Conservation (phyloP, 2,797 vertebrate species). For the Siniperca scherzeri region DNA sequence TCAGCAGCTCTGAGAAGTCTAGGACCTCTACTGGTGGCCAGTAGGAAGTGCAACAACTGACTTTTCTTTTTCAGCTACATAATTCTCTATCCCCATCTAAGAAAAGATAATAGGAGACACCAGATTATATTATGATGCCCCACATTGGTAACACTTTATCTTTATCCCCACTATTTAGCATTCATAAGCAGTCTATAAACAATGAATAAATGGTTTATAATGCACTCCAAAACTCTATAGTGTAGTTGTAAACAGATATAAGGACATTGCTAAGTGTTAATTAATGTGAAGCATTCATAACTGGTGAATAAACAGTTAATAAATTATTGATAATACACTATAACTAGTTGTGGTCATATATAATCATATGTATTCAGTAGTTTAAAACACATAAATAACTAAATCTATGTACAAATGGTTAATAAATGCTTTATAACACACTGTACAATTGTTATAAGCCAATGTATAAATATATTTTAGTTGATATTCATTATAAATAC, state of each 20-base stretch:
- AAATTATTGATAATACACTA: neutral
- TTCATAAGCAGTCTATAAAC: neutral
- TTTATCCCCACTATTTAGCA: neutral
- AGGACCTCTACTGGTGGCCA: constrained; percentile 41
- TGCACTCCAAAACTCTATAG: neutral
- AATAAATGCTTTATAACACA: neutral
- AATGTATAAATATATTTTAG: neutral
- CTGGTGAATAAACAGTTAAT: neutral
- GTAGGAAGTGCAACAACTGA: neutral
- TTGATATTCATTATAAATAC: neutral
- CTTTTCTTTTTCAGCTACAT: neutral
- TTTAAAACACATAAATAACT: neutral
- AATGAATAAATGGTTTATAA: neutral
- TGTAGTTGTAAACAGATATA: neutral
- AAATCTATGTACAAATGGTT: neutral
- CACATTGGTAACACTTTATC: neutral
- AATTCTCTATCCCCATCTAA: neutral
- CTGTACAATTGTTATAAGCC: neutral
- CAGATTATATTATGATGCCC: neutral
- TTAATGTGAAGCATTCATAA: neutral
- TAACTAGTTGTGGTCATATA: neutral
- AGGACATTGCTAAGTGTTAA: neutral
- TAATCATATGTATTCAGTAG: neutral
- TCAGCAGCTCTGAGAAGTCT: neutral
- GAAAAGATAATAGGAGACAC: neutral